Conservation (phyloP, 1,140 invertebrate genomes). For the Megalopta genalis region DNA sequence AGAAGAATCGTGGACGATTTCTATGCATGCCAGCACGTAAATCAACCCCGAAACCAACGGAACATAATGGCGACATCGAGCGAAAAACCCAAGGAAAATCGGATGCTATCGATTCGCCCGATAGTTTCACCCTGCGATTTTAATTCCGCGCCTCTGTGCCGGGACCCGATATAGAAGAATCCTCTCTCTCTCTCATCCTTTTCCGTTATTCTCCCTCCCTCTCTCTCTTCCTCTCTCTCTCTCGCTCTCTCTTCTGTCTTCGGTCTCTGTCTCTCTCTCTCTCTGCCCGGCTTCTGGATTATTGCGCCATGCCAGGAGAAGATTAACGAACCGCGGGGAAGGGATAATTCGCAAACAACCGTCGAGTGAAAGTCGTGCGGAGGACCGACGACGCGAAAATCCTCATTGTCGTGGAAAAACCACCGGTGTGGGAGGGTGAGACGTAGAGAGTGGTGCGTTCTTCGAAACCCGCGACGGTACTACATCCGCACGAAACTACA, state of each 20-base stretch:
- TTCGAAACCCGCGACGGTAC: neutral
- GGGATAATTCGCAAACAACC: slow-evolving; percentile 22
- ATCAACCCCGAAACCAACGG: slow-evolving; percentile 1
- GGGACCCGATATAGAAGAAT: slow-evolving; percentile 27
- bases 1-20: slow-evolving; percentile 35
- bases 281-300: slow-evolving; percentile 18
- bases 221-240: neutral
- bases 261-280: neutral
- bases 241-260: neutral
- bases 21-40: slow-evolving; percentile 28
- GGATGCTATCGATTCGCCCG: slow-evolving; percentile 41
- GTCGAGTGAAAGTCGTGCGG: slow-evolving; percentile 16
- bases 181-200: neutral
- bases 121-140: slow-evolving; percentile 13
- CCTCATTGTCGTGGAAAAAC: neutral
- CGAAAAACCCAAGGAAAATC: slow-evolving; percentile 42
- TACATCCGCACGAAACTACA: too few species aligned
- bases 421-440: neutral
- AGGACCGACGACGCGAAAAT: neutral
- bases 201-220: neutral
- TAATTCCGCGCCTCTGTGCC: slow-evolving; percentile 26
- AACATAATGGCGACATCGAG: slow-evolving; percentile 46
- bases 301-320: slow-evolving; percentile 16
- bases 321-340: neutral
- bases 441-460: slow-evolving; percentile 13